Conservation (phyloP, 2,888 invertebrate genomes). For the Fragum sueziense region DNA sequence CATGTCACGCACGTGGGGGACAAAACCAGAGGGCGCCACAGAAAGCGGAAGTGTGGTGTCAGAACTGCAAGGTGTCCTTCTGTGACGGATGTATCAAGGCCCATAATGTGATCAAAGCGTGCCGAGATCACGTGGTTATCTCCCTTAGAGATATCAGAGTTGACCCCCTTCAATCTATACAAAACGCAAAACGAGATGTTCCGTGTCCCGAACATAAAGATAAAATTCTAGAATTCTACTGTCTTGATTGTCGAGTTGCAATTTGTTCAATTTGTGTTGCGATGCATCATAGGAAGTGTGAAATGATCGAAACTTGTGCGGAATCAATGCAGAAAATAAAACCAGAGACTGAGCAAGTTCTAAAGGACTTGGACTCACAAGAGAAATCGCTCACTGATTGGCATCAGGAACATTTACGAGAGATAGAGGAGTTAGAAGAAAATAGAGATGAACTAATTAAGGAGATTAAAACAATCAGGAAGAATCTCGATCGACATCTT, state of each 20-base stretch:
- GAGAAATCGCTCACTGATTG: constrained; percentile 59
- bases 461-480: constrained; percentile 62
- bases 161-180: constrained; percentile 62
- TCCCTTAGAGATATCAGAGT: constrained; percentile 62
- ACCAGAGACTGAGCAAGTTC: constrained; percentile 65
- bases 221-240: constrained; percentile 67
- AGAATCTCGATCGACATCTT: constrained; percentile 60
- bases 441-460: constrained; percentile 60
- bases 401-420: constrained; percentile 62
- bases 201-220: constrained; percentile 65
- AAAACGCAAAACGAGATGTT: constrained; percentile 63
- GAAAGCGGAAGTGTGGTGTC: constrained; percentile 67
- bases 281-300: constrained; percentile 67
- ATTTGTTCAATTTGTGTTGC: constrained; percentile 70
- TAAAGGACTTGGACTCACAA: constrained; percentile 62
- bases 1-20: constrained; percentile 52
- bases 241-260: constrained; percentile 65
- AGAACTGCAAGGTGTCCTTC: constrained; percentile 66
- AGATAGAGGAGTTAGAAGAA: constrained; percentile 62
- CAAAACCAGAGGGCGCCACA: constrained; percentile 47
- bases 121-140: constrained; percentile 64
- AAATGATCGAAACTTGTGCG: constrained; percentile 67
- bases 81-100: constrained; percentile 68
- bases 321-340: constrained; percentile 64
- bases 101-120: constrained; percentile 68